Percentiles rank a stretch among this genome's conserved stretches.
phyloP scores from a whole-genome alignment of 2,797 vertebrate genomes.

The Intellagama lesueurii region DNA sequence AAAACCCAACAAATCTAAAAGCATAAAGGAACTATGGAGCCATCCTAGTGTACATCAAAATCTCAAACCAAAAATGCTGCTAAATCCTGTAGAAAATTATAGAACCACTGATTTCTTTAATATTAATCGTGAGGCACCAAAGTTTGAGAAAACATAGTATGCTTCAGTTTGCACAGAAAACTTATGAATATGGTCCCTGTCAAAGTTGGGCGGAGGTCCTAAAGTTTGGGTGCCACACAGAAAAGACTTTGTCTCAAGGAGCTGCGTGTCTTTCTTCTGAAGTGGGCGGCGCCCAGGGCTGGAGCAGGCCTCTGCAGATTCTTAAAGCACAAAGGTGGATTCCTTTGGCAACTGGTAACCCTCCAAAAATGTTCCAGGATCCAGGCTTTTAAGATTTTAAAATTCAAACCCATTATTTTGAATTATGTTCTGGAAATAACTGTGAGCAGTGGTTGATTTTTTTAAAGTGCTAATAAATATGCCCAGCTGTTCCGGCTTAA shows the following conservation, averaged over 20 bases:
- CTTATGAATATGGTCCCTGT: not conserved
- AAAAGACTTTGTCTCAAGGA: not conserved
- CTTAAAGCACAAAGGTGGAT: not conserved
- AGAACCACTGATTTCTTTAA: no score
- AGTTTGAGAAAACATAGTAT: no score
- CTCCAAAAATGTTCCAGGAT: not conserved
- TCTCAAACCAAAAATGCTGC: no score
- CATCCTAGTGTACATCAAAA: no score
- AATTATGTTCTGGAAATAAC: not conserved
- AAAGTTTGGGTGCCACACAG: not conserved
- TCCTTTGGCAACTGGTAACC: not conserved
- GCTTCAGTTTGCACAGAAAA: not conserved
- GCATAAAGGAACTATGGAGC: no score
- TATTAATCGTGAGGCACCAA: no score
- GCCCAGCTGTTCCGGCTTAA: not conserved
- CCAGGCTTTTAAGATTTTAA: not conserved
- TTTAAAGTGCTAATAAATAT: not conserved
- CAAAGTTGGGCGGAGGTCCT: not conserved
- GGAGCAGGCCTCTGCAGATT: not conserved
- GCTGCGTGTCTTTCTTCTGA: not conserved
- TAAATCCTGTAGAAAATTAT: no score
- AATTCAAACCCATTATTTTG: not conserved
- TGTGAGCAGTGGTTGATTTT: not conserved
- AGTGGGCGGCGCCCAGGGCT: not conserved
- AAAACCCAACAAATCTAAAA: no score